Evolutionary conservation across 2,888 invertebrate species (phyloP).

Genomic region (Choreutis nemorana): DNA sequence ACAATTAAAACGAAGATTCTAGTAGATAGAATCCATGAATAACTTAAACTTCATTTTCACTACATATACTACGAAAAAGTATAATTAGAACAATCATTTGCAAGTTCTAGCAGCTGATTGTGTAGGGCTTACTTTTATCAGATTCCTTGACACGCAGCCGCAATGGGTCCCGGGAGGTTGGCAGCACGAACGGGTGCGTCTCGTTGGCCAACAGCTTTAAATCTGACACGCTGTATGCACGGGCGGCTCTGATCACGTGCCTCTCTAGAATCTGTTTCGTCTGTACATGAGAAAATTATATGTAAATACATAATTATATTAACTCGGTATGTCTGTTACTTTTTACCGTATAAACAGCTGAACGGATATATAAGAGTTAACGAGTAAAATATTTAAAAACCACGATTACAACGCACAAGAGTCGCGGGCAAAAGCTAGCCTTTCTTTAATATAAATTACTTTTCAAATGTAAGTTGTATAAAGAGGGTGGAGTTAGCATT

Average conservation of each 20-base stretch:
- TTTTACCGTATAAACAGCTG: no score
- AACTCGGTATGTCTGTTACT: background rate
- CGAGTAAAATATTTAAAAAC: no score
- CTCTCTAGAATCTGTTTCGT: conserved; percentile 85
- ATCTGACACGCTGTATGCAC: conserved; percentile 82
- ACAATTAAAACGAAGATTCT: no score
- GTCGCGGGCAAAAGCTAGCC: no score
- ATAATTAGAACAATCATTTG: background rate
- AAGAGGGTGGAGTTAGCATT: no score
- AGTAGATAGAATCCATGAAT: no score
- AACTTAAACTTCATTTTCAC: no score
- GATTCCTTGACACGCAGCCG: conserved; percentile 78
- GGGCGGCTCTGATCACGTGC: conserved; percentile 84
- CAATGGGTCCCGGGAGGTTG: conserved; percentile 76
- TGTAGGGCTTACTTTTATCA: conserved; percentile 66
- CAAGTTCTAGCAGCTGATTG: background rate
- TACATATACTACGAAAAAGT: background rate
- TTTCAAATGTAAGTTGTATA: no score
- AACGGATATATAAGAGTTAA: no score
- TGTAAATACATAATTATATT: background rate
- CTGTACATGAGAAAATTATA: conserved; percentile 48
- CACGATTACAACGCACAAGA: no score
- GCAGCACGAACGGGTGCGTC: conserved; percentile 70
- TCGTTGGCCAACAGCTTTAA: conserved; percentile 75
- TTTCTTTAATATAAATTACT: no score